Conservation (phyloP, 2,888 invertebrate genomes). For the Catocala nupta region DNA sequence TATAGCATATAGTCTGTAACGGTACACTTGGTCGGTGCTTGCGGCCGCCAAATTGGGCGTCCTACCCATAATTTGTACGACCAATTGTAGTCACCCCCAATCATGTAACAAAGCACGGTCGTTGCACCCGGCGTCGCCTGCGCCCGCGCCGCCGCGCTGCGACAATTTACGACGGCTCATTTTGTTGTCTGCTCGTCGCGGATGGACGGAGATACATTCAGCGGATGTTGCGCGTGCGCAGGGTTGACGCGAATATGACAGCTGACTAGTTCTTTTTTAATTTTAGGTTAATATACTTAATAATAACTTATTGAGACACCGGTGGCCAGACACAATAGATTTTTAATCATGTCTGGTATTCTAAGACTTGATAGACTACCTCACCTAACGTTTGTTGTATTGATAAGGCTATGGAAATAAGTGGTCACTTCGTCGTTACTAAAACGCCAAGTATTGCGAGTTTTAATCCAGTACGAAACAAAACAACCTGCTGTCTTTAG, state of each 20-base stretch:
- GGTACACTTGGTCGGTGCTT: conserved; percentile 13
- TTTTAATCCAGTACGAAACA: too few species aligned
- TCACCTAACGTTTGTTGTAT: too few species aligned
- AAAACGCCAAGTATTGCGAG: too few species aligned
- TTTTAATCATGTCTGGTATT: too few species aligned
- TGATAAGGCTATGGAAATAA: too few species aligned
- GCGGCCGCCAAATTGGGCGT: conserved; percentile 22
- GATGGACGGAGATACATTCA: conserved; percentile 61
- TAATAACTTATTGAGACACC: too few species aligned
- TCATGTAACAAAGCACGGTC: conserved; percentile 63
- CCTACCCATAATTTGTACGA: conserved; percentile 22
- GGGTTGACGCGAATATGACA: conserved; percentile 8
- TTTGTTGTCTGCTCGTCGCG: conserved; percentile 59
- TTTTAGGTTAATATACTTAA: too few species aligned
- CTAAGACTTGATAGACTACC: too few species aligned
- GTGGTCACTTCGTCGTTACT: too few species aligned
- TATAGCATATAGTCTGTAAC: conserved; percentile 10
- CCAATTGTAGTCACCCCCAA: conserved; percentile 54
- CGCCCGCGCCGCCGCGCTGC: conserved; percentile 22
- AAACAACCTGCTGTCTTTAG: too few species aligned
- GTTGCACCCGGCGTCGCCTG: conserved; percentile 51
- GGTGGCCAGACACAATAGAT: too few species aligned
- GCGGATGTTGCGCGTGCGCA: conserved; percentile 49
- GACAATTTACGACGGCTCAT: conserved; percentile 50
- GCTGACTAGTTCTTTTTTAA: not conserved